Evolutionary conservation across 1,140 invertebrate species (phyloP), one percentile per base, ranked within the genome.

Genomic region (Drosophila ficusphila): DNA sequence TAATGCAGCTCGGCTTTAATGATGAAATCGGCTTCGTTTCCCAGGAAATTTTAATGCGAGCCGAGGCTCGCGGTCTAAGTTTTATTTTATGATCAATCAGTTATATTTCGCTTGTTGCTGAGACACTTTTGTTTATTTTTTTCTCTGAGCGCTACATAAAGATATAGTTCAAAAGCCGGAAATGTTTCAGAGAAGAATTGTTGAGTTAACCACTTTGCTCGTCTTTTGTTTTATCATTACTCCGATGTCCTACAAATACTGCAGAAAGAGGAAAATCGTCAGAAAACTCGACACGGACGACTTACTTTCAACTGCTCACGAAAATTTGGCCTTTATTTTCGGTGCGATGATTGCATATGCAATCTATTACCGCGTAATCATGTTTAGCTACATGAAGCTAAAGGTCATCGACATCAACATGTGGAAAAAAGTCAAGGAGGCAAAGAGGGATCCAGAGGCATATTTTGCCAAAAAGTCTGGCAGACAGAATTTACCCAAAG

Each of bases 181-280:
- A 68, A 86, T 86, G 81, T 86, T 86, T 77, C 81, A 86, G 27
- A 86, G 86, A 77, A 72, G 81, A 62, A 77, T 86, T 74, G 62
- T 86, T 34, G 81, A 86, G 64, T n/a, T 86, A 18, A 77, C 86
- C 21, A 79, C 73, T 21, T 31, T 86, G 7, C 44, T 86, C 19
- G 64, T 86, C n/a, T 86, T 70, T 44, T 86, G 81, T 76, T 56
- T 86, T 52, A 51, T 86, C 1, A 33, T 85, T 23, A 76, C 67
- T 11, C 81, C 81, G 14, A 47, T 56, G 5, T 68, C 68, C 4
- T 85, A 86, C 58, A 56, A 86, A 29, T 79, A 73, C 60, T 86
- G 76, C 31, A 73, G 6, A 29, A 51, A 8, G 0, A 36, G 16
- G 34, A 12, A 57, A 54, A 61, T 81, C 48, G 57, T 86, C 36